Evolutionary conservation across 2,888 invertebrate species (phyloP).

Genomic region (Galeruca laticollis): DNA sequence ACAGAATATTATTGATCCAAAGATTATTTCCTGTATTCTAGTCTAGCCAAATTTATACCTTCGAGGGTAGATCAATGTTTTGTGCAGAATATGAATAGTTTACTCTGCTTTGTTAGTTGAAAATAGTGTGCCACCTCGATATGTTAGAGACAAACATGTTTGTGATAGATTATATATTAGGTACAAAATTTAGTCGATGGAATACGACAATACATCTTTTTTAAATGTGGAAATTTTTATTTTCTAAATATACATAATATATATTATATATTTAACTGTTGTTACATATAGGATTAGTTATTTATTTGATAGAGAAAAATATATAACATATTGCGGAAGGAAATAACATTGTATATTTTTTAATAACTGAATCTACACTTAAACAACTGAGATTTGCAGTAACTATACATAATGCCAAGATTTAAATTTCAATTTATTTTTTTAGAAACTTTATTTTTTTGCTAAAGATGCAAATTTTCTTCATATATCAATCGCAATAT

Average conservation of each 20-base stretch:
- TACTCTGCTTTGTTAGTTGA: not conserved
- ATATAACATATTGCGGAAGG: conserved; percentile 5
- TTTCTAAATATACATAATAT: conserved; percentile 2
- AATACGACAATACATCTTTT: conserved; percentile 47
- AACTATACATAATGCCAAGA: no score
- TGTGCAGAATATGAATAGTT: not conserved
- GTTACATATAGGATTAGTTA: not conserved
- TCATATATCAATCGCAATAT: conserved; percentile 2
- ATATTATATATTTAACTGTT: no score
- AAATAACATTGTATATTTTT: not conserved
- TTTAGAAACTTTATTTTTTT: not conserved
- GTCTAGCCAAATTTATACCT: no score
- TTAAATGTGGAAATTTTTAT: conserved; percentile 11
- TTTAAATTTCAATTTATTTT: no score
- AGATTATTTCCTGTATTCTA: no score
- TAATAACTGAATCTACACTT: not conserved
- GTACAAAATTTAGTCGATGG: conserved; percentile 52
- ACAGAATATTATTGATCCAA: no score
- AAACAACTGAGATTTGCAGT: no score
- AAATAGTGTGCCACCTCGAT: not conserved
- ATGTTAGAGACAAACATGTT: conserved; percentile 33
- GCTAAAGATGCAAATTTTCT: not conserved
- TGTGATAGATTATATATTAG: conserved; percentile 46
- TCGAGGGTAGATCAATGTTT: no score
- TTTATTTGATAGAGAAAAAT: conserved; percentile 6